Percentiles rank a stretch among this genome's conserved stretches.
phyloP scores from a whole-genome alignment of 2,888 invertebrate species.

The Cheilosia urbana region DNA sequence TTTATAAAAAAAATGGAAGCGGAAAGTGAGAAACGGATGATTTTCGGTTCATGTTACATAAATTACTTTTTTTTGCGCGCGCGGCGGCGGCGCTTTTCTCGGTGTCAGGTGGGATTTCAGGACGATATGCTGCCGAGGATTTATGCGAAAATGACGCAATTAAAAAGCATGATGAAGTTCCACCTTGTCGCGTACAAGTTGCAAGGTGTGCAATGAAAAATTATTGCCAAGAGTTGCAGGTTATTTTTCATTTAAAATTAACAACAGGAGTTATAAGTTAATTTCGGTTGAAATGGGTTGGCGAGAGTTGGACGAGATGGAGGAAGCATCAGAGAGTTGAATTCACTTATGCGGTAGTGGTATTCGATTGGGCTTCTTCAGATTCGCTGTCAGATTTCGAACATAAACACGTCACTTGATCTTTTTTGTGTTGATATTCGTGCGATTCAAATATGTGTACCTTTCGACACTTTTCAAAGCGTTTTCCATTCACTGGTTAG shows the following conservation, averaged over 20 bases:
- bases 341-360: too few relatives aligned
- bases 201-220: conserved; percentile 74
- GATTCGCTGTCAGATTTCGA: too few relatives aligned
- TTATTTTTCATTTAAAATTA: conserved; percentile 26
- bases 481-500: too few relatives aligned
- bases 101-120: conserved; percentile 74
- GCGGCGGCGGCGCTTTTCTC: neutral
- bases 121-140: conserved; percentile 69
- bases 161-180: conserved; percentile 70
- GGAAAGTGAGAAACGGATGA: conserved; percentile 73
- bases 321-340: too few relatives aligned
- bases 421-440: too few relatives aligned
- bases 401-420: too few relatives aligned
- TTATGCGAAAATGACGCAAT: conserved; percentile 74
- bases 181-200: conserved; percentile 10
- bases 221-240: conserved; percentile 59
- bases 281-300: conserved; percentile 15
- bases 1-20: conserved; percentile 61
- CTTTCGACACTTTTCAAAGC: too few relatives aligned
- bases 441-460: too few relatives aligned
- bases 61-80: conserved; percentile 60
- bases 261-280: conserved; percentile 47
- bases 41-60: conserved; percentile 71
- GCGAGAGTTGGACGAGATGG: too few relatives aligned
- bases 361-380: too few relatives aligned